Conservation (phyloP, 2,888 invertebrate genomes). For the Piscicola geometra region DNA sequence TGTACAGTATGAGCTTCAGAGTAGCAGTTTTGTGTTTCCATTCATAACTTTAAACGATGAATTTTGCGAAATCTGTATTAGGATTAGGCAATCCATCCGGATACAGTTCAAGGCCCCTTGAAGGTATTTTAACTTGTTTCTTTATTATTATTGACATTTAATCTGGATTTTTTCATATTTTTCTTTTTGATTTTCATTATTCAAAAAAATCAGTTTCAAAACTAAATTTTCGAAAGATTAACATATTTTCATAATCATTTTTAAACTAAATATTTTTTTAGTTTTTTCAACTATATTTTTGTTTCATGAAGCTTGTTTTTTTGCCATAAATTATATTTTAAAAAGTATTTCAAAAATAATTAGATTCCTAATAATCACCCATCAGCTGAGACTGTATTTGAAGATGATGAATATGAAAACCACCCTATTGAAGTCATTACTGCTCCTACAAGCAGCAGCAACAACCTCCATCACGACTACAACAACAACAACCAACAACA, state of each 20-base stretch:
- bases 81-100: constrained; percentile 79
- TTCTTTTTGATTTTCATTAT: background rate
- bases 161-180: background rate
- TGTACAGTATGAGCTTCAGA: background rate
- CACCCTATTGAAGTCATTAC: too few species aligned
- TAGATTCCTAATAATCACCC: too few species aligned
- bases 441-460: too few species aligned
- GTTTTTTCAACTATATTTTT: too few species aligned
- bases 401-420: constrained; percentile 61
- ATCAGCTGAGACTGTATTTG: constrained; percentile 63
- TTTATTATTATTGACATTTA: background rate
- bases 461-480: background rate
- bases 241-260: too few species aligned
- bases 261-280: too few species aligned
- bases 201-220: background rate
- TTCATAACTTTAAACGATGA: constrained; percentile 62
- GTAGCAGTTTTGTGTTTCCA: background rate
- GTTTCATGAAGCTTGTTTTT: too few species aligned
- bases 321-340: too few species aligned
- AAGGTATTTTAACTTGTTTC: constrained; percentile 44
- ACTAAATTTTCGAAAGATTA: too few species aligned
- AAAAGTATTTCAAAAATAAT: too few species aligned
- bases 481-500: background rate
- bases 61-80: constrained; percentile 85
- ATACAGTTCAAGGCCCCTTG: constrained; percentile 62